Evolutionary conservation across 2,888 invertebrate genomes (phyloP).

Genomic region (Limnephilus auricula): DNA sequence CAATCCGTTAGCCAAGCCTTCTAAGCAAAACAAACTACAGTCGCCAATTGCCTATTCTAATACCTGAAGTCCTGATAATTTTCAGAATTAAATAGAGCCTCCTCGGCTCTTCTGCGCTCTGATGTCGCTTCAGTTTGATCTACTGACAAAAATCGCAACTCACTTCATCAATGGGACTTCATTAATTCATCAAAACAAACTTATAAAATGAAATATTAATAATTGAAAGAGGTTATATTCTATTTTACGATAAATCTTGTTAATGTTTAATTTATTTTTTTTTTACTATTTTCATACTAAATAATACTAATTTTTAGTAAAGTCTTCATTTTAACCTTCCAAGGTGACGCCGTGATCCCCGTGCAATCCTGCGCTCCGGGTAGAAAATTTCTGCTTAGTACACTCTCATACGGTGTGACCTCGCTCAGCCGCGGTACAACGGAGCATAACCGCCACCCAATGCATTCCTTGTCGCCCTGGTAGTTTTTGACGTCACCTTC

Average conservation of each 20-base stretch:
- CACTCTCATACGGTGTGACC: constrained; percentile 63
- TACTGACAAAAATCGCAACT: not conserved
- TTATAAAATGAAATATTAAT: not conserved
- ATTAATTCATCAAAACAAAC: not conserved
- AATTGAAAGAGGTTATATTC: too few species aligned
- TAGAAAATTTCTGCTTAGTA: constrained; percentile 58
- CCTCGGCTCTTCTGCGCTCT: constrained; percentile 59
- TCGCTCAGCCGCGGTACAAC: not conserved
- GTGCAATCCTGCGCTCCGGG: constrained; percentile 67
- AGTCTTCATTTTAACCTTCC: not conserved
- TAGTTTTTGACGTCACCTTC: constrained; percentile 57
- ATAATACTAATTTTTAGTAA: not conserved
- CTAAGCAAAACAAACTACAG: not conserved
- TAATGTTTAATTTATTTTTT: not conserved
- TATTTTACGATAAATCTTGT: not conserved
- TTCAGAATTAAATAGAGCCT: constrained; percentile 61
- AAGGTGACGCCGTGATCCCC: not conserved
- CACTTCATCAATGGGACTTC: not conserved
- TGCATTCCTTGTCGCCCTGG: constrained; percentile 42
- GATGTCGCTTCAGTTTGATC: constrained; percentile 14
- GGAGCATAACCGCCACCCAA: not conserved
- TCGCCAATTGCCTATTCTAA: constrained; percentile 50
- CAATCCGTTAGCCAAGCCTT: not conserved
- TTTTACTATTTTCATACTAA: not conserved
- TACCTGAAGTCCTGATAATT: constrained; percentile 62